Percentiles rank a stretch among this genome's conserved stretches.
Conservation (phyloP, 2,113 vertebrate genomes). For the Deroptyus accipitrinus region DNA sequence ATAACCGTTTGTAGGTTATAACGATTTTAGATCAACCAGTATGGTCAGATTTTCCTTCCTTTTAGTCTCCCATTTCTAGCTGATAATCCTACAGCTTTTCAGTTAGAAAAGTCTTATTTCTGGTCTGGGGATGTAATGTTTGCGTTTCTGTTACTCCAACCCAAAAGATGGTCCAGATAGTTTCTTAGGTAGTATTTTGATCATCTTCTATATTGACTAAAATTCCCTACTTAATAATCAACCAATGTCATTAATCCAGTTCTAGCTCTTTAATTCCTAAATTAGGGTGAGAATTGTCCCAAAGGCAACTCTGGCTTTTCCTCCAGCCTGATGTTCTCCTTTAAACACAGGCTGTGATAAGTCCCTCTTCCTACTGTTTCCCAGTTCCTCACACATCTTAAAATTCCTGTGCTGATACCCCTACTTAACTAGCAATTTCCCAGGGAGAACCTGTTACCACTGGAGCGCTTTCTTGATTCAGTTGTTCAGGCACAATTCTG, state of each 20-base stretch:
- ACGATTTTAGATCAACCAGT: neutral
- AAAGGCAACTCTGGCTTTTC: neutral
- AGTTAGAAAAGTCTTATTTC: neutral
- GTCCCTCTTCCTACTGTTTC: neutral
- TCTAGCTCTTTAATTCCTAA: neutral
- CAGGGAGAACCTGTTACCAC: neutral
- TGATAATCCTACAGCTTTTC: neutral
- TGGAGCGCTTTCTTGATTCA: neutral
- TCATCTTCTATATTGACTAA: neutral
- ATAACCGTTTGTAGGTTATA: neutral
- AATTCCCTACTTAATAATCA: neutral
- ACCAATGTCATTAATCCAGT: neutral
- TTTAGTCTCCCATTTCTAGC: neutral
- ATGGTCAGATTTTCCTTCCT: neutral
- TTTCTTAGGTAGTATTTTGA: neutral
- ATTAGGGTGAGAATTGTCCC: neutral
- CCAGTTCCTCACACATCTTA: neutral
- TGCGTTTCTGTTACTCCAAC: neutral
- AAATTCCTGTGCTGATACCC: neutral
- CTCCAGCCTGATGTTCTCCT: neutral
- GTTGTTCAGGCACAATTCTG: neutral
- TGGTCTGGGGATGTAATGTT: neutral
- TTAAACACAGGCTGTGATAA: neutral
- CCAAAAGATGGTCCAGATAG: neutral
- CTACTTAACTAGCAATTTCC: slow-evolving; percentile 1